Conservation (phyloP, 2,113 vertebrate genomes). For the Pao palembangensis region DNA sequence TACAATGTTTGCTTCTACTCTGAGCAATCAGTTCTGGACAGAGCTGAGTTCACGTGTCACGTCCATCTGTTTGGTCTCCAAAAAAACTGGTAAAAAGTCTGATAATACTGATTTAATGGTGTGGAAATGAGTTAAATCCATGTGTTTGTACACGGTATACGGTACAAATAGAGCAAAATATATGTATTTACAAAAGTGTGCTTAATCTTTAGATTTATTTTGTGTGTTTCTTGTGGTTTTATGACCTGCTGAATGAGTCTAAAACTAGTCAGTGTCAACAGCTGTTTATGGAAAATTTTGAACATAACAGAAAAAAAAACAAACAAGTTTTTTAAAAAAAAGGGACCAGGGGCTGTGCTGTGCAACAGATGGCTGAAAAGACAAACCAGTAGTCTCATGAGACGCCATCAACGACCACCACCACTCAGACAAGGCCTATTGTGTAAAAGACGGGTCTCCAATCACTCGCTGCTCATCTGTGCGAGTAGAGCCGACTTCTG, state of each 20-base stretch:
- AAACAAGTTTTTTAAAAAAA: not conserved
- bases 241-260: constrained; percentile 12
- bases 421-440: not conserved
- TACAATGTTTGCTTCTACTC: constrained; percentile 4
- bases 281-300: constrained; percentile 65
- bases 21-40: constrained; percentile 13
- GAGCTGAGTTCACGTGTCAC: constrained; percentile 19
- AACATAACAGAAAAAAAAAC: constrained; percentile 33
- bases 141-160: too few species aligned
- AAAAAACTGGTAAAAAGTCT: not conserved
- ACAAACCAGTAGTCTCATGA: constrained; percentile 48
- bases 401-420: constrained; percentile 31
- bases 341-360: constrained; percentile 28
- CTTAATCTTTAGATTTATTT: too few species aligned
- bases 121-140: too few species aligned
- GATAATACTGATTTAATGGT: too few species aligned
- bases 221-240: constrained; percentile 2
- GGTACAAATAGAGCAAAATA: too few species aligned
- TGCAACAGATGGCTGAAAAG: constrained; percentile 38
- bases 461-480: constrained; percentile 3
- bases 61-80: constrained; percentile 23
- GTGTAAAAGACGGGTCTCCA: constrained; percentile 15
- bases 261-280: constrained; percentile 61
- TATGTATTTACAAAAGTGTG: too few species aligned
- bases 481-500: constrained; percentile 7